phyloP scores from a whole-genome alignment of 1,140 invertebrate species.

The Ridgeia piscesae region DNA sequence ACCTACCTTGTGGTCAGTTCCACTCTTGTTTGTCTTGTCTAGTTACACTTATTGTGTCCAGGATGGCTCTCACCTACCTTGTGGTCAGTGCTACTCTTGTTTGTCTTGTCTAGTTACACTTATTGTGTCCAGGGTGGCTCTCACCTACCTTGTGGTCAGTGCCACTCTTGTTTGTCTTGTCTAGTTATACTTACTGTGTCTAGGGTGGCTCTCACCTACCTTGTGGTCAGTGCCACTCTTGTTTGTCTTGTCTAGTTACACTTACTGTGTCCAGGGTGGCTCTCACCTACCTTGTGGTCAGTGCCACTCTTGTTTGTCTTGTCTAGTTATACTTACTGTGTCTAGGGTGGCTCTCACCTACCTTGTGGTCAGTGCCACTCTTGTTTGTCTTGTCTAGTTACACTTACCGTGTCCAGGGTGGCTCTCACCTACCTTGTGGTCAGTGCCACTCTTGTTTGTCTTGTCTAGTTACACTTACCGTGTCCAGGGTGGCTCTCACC shows the following conservation, averaged over 20 bases:
- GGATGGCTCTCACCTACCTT: conserved; percentile 45
- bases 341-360: not conserved
- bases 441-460: not conserved
- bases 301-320: conserved; percentile 26
- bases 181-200: not conserved
- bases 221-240: not conserved
- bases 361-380: not conserved
- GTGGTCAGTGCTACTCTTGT: conserved; percentile 33
- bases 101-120: conserved; percentile 20
- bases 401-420: not conserved
- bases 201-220: not conserved
- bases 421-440: not conserved
- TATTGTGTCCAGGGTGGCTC: not conserved
- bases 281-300: conserved; percentile 45
- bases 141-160: not conserved
- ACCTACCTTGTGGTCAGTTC: not conserved
- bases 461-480: not conserved
- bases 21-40: not conserved
- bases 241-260: not conserved
- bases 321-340: not conserved
- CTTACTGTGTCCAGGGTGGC: conserved; percentile 45
- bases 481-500: conserved; percentile 43
- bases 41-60: conserved; percentile 39
- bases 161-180: not conserved
- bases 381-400: too few species aligned